These are phyloP conservation scores for Spinibarbus caldwelli DNA, from an alignment of 2,797 vertebrate species.

Conservation along the genomic window DNA sequence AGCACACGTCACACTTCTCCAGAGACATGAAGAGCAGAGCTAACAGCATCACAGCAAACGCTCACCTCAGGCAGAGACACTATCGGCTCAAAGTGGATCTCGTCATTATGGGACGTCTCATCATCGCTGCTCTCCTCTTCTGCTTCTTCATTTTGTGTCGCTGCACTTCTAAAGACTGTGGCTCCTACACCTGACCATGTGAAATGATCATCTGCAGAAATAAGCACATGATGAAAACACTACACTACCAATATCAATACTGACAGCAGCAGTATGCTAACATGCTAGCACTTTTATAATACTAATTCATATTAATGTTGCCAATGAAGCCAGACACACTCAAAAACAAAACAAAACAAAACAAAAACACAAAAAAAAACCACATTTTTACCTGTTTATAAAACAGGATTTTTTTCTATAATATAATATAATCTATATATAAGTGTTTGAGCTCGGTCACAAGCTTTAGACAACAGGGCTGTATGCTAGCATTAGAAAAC, in stretches of 20 bases:
- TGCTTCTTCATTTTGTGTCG: slow-evolving; percentile 77
- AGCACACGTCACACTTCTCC: neutral
- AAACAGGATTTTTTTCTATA: too few relatives aligned
- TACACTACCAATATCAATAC: neutral
- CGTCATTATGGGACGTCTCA: slow-evolving; percentile 85
- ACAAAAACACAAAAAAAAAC: too few relatives aligned
- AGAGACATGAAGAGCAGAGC: too few relatives aligned
- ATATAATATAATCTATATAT: too few relatives aligned
- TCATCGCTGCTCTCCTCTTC: slow-evolving; percentile 88
- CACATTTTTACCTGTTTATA: too few relatives aligned
- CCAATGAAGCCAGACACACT: too few relatives aligned
- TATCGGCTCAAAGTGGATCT: slow-evolving; percentile 97
- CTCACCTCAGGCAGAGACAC: slow-evolving; percentile 95
- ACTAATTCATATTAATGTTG: too few relatives aligned
- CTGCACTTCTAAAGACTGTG: slow-evolving; percentile 79
- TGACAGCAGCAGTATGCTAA: neutral
- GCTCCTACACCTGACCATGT: slow-evolving; percentile 93
- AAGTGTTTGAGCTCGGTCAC: too few relatives aligned
- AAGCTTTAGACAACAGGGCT: too few relatives aligned
- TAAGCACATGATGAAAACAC: neutral
- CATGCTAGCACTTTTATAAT: neutral
- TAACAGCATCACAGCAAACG: too few relatives aligned
- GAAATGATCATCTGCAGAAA: slow-evolving; percentile 85
- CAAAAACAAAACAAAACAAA: too few relatives aligned
- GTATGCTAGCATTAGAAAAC: too few relatives aligned